phyloP scores from a whole-genome alignment of 92 coral and sea anemone species.

The Porites cylindrica region DNA sequence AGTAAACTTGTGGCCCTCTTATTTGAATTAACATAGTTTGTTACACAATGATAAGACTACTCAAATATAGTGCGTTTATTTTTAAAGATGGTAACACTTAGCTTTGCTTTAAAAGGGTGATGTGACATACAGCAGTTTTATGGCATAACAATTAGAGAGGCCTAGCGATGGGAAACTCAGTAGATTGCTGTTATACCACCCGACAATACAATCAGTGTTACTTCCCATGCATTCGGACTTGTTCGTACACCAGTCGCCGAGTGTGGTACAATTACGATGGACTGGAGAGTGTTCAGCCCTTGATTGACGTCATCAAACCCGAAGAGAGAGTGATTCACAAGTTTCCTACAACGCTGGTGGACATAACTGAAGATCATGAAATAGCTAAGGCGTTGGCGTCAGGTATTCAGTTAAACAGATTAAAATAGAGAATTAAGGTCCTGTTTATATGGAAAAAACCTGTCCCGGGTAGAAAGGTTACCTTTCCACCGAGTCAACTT shows the following conservation, averaged over 20 bases:
- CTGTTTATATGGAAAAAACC: too few relatives aligned
- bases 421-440: background rate
- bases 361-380: conserved; percentile 51
- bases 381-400: conserved; percentile 19
- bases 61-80: too few relatives aligned
- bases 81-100: too few relatives aligned
- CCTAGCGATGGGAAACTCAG: conserved; percentile 59
- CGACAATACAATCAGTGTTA: conserved; percentile 66
- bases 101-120: too few relatives aligned
- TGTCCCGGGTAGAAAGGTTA: background rate
- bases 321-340: conserved; percentile 37
- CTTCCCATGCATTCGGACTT: conserved; percentile 69
- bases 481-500: background rate
- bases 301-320: conserved; percentile 63
- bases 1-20: too few relatives aligned
- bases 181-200: conserved; percentile 66
- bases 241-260: conserved; percentile 68
- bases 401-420: conserved; percentile 30
- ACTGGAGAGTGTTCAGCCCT: conserved; percentile 72
- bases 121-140: too few relatives aligned
- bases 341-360: conserved; percentile 46
- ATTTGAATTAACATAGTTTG: too few relatives aligned
- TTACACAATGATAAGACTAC: too few relatives aligned
- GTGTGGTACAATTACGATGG: conserved; percentile 75
- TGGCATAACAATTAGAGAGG: too few relatives aligned